Base-by-base conservation (phyloP, 1,140 invertebrate genomes). In the Trichoplusia ni region DNA sequence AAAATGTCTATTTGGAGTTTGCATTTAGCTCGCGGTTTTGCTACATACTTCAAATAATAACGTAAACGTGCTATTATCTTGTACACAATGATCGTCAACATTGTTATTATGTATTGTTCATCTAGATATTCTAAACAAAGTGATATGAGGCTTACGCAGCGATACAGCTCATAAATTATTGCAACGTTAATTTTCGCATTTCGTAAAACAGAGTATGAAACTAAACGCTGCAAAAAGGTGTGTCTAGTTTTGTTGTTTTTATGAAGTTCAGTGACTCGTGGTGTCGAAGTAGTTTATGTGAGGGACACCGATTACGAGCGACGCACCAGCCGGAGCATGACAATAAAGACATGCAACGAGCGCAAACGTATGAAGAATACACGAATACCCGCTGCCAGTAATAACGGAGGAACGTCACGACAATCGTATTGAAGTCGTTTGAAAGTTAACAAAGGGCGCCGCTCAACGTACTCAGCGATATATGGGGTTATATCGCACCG, bases 221-320 rank as follows among this genome's bases (percentile, higher is more conserved):
- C n/a, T n/a, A n/a, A n/a, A n/a, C n/a, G n/a, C n/a, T n/a, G n/a
- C n/a, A n/a, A 13, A 31, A 19, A 49, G 31, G 27, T 40, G 44
- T 46, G 60, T 70, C 31, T 65, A 31, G 38, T 49, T 23, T 16
- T 40, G 59, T 51, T 51, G 13, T 37, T 54, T 27, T 29, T 18
- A 44, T 58, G 25, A 56, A 59, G 71, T 77, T 79, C 69, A 60
- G 44, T 68, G 73, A 73, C 69, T 67, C 33, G 38, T 46, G 16
- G 38, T 58, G 13, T 51, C 35, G 60, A 33, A 31, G 33, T 31
- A 60, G 56, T 71, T 53, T 53, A 63, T 37, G 54, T 60, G 44
- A 69, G 47, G 18, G 65, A 66, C 61, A 51, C 27, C 18, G 58
- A 65, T 72, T 68, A 76, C 60, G 64, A 69, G n/a, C 64, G 58